Evolutionary conservation across 1,140 invertebrate genomes (phyloP).

Genomic region (Danaus plexippus): DNA sequence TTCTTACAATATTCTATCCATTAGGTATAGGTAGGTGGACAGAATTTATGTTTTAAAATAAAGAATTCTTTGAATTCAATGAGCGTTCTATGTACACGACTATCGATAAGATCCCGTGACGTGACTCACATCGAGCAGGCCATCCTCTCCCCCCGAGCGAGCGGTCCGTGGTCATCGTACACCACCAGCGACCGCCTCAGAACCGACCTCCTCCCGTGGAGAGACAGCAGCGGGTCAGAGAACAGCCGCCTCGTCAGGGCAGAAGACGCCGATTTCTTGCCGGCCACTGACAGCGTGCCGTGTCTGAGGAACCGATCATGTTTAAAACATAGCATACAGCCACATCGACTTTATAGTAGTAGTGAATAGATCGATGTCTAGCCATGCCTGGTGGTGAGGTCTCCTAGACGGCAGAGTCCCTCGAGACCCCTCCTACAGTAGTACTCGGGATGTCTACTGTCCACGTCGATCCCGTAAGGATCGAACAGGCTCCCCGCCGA

Average conservation of each 20-base stretch:
- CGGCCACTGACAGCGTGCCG: slow-evolving; percentile 81
- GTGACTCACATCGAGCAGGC: slow-evolving; percentile 85
- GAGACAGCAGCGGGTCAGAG: slow-evolving; percentile 83
- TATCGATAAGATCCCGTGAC: no score
- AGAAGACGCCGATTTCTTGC: slow-evolving; percentile 76
- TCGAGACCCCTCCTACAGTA: slow-evolving; percentile 72
- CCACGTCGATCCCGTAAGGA: slow-evolving; percentile 80
- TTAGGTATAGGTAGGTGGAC: no score
- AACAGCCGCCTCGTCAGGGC: slow-evolving; percentile 81
- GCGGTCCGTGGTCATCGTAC: slow-evolving; percentile 89
- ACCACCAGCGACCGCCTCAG: slow-evolving; percentile 89
- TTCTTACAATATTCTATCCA: no score
- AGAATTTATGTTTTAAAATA: no score
- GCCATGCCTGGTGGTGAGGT: slow-evolving; percentile 71
- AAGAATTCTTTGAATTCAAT: no score
- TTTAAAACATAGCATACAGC: neutral
- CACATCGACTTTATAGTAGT: no score
- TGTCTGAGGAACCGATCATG: slow-evolving; percentile 66
- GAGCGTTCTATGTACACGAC: no score
- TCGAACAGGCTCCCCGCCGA: slow-evolving; percentile 87
- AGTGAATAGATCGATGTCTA: slow-evolving; percentile 28
- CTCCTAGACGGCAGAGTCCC: slow-evolving; percentile 78
- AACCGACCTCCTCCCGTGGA: slow-evolving; percentile 83
- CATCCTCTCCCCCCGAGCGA: slow-evolving; percentile 87
- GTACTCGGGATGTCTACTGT: slow-evolving; percentile 64